Base-by-base conservation (phyloP, 2,113 vertebrate species). In the Pimephales promelas region DNA sequence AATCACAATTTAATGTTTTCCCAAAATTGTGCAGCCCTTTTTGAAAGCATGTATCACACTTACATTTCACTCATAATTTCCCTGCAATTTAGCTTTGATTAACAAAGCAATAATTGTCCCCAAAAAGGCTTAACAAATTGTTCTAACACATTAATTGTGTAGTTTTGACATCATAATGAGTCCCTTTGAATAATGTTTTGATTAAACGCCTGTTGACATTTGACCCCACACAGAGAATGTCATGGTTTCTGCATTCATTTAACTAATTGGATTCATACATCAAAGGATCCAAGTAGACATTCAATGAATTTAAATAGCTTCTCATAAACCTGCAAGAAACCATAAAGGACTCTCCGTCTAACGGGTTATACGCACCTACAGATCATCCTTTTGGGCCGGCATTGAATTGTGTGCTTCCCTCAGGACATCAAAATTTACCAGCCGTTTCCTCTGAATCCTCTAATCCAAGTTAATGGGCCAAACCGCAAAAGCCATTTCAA, bases 401-500 rank as follows among this genome's bases (percentile, higher is more conserved):
- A 68, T 61, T 80, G 85, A 79, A 59, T 40, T 14, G n/a, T 20
- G 13, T 59, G 85, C 90, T 90, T 91, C 72, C 74, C 83, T 81
- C 14, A 28, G 43, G 59, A 87, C 28, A 47, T 75, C 70, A 87
- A 75, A 40, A 86, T 88, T 87, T 76, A 75, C 74, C 59, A 80
- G 62, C 59, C 49, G 28, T 31, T 71, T 79, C 74, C 56, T 54
- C 59, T 79, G 72, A 83, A 84, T 85, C 62, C 85, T 84, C 66
- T 64, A 90, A 88, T 84, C 56, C 76, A 80, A 80, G 91, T 90
- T 88, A 89, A 89, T 91, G 84, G 84, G 66, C 85, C 85, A 70
- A 85, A 68, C 54, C 74, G 81, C 57, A 45, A 74, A 81, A 34
- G 72, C 84, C 68, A 73, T 80, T 78, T 66, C 26, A 80, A 52